Base-by-base conservation (phyloP, 1,140 invertebrate species). In the Ceratina calcarata region DNA sequence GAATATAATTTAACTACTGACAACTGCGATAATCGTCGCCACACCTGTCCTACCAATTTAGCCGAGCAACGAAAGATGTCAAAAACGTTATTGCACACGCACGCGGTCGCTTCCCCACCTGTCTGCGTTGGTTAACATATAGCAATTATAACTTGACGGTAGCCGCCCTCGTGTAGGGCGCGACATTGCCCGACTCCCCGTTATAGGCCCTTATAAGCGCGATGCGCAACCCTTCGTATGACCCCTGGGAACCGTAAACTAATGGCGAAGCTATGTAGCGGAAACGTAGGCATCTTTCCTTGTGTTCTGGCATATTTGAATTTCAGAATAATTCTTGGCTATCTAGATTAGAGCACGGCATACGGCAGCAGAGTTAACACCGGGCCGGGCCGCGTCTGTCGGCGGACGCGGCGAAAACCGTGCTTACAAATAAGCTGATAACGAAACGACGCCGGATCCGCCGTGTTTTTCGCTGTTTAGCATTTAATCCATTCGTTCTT, bases 61-160 rank as follows among this genome's bases (percentile, higher is more conserved):
- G 16, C 37, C 18, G 0, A 8, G 4, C 27, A 37, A 32, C 6
- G 22, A 32, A 64, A 64, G 18, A 3, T 24, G n/a, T 57, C 55
- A 16, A 18, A 16, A 57, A 57, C 55, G 55, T 57, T 57, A 57
- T 57, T 3, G 37, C 37, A 57, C 64, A 77, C 73, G 65, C 70
- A 81, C 49, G 20, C 16, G 24, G 37, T 75, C 55, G 55, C 20
- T 16, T 78, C 12, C 22, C 76, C 24, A 49, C 24, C 69, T 67
- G 61, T 24, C 72, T 79, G 73, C 86, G 7, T 6, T 10, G 37
- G 7, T 83, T 85, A 87, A 90, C 90, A 88, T 84, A 86, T 84
- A 84, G 90, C 88, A 93, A 93, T 92, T 92, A 92, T 90, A 93
- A 91, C 88, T 93, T 91, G 86, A 78, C 53, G 78, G 55, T 53